These are phyloP conservation scores for Remorina albescens DNA, from an alignment of 2,797 vertebrate species.

Conservation along the genomic window DNA sequence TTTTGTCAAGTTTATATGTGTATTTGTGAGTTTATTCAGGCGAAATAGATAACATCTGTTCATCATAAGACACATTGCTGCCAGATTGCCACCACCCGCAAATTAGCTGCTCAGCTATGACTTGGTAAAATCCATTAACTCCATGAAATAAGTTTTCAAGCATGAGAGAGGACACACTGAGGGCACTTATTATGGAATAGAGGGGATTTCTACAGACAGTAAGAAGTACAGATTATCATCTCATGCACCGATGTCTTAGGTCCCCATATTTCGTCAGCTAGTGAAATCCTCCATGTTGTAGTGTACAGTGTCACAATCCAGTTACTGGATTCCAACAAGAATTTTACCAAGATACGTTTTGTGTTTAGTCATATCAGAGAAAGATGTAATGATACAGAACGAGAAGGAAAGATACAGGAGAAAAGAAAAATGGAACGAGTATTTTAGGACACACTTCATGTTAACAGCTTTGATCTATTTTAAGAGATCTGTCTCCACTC, in stretches of 20 bases:
- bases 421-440: too few relatives aligned
- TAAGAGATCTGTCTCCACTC: not conserved
- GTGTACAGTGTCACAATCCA: too few relatives aligned
- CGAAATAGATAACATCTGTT: conserved; percentile 50
- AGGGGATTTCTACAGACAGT: not conserved
- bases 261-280: not conserved
- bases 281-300: too few relatives aligned
- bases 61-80: conserved; percentile 37
- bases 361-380: not conserved
- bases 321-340: too few relatives aligned
- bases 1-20: conserved; percentile 14
- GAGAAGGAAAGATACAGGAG: not conserved
- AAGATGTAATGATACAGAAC: not conserved
- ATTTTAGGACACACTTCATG: too few relatives aligned
- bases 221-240: not conserved
- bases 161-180: conserved; percentile 5
- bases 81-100: conserved; percentile 37
- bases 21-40: conserved; percentile 14
- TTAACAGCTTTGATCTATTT: not conserved
- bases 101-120: conserved; percentile 54
- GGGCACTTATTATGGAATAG: conserved; percentile 2
- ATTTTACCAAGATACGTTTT: not conserved
- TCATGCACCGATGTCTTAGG: not conserved
- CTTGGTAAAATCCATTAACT: conserved; percentile 51
- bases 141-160: conserved; percentile 14